phyloP scores from a whole-genome alignment of 2,797 vertebrate genomes.

The Bothrops alternatus region DNA sequence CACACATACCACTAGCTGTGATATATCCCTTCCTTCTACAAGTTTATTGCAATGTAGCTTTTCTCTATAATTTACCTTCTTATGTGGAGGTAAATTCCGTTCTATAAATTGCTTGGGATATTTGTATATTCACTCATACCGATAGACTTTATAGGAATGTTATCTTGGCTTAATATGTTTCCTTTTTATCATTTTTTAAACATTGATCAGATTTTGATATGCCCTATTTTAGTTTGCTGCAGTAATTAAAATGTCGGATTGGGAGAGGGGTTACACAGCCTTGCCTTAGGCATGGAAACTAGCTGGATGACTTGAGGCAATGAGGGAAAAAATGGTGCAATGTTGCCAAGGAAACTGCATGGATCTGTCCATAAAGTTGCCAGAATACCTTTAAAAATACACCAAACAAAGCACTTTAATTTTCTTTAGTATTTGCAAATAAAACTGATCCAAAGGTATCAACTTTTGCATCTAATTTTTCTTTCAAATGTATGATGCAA shows the following conservation, averaged over 20 bases:
- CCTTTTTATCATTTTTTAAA: not conserved
- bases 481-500: not conserved
- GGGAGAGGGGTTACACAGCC: not conserved
- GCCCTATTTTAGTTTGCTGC: not conserved
- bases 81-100: not conserved
- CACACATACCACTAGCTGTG: not conserved
- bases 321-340: not conserved
- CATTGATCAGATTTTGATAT: not conserved
- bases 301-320: not conserved
- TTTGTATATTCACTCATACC: not conserved
- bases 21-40: not conserved
- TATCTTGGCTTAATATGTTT: not conserved
- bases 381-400: not conserved
- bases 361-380: not conserved
- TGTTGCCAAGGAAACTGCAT: not conserved
- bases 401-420: not conserved
- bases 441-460: not conserved
- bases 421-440: not conserved
- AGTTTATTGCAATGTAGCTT: not conserved
- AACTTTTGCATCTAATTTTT: not conserved
- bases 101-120: not conserved
- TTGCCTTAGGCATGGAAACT: not conserved
- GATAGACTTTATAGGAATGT: not conserved
- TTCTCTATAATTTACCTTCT: not conserved
- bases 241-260: not conserved